Base-by-base conservation (phyloP, 2,797 vertebrate genomes). In the Gymnodraco acuticeps region DNA sequence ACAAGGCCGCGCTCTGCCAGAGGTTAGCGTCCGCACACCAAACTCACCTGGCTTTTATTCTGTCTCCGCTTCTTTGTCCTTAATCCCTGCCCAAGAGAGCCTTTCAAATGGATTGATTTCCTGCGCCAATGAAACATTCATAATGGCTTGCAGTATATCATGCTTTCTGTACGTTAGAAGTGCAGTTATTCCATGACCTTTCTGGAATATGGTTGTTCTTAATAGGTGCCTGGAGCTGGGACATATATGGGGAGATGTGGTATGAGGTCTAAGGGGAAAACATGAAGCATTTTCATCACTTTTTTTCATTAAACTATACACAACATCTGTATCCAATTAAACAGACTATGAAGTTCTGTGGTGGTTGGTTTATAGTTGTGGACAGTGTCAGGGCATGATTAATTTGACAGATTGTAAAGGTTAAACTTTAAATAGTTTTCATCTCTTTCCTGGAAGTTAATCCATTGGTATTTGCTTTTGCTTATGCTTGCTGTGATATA, bases 131-230 rank as follows among this genome's bases (percentile, higher is more conserved):
- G 84, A 81, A 84, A 81, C 85, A 77, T 85, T 89, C 83, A 91
- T 90, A 75, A 88, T 64, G 66, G 64, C 66, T 87, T 52, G 68
- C 82, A 84, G 73, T 82, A 75, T 86, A 81, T 89, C 86, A 85
- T 75, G 80, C 75, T 88, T 71, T 87, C 73, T 80, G 70, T 82
- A 54, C 86, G 70, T 85, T 86, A 60, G 76, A 89, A 86, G 79
- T 77, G 85, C 81, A 23, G 77, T 85, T 89, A 87, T 88, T 85
- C 78, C 64, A 27, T 93, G 90, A 93, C 90, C 82, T 92, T 91
- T 92, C 48, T 63, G 65, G 83, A 90, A 90, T 86, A 86, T 85
- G 82, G 88, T 76, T 80, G 68, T 67, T 70, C 69, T 84, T 83
- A 77, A 86, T 84, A 74, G 63, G 38, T 52, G 60, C 80, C 83